A percentile compares a stretch with the other conserved stretches of the same genome.
Conservation (phyloP, 2,888 invertebrate genomes). For the Lithophane leautieri region DNA sequence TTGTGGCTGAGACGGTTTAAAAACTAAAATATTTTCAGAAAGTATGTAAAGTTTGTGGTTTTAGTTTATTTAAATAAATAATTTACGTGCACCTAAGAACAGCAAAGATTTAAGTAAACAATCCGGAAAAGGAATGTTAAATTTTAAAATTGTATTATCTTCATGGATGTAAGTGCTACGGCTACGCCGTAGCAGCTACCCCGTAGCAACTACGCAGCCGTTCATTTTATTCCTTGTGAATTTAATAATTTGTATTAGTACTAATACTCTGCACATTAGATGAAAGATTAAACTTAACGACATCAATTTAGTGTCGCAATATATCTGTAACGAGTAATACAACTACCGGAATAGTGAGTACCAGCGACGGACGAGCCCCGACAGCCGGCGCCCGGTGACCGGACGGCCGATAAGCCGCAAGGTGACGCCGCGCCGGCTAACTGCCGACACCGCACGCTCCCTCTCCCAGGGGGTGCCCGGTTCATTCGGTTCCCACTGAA, state of each 20-base stretch:
- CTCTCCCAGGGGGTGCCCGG: conserved; percentile 65
- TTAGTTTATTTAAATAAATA: not conserved
- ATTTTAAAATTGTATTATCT: not conserved
- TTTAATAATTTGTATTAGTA: conserved; percentile 36
- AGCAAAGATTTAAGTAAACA: not conserved
- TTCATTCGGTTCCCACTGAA: conserved; percentile 74
- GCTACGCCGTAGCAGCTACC: conserved; percentile 35
- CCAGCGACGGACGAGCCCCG: conserved; percentile 65
- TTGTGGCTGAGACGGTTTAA: conserved; percentile 74
- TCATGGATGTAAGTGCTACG: conserved; percentile 19
- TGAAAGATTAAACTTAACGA: conserved; percentile 62
- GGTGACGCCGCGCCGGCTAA: conserved; percentile 79
- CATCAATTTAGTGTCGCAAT: conserved; percentile 67
- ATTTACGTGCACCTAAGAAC: not conserved
- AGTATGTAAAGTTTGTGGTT: conserved; percentile 26
- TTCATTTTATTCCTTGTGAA: conserved; percentile 29
- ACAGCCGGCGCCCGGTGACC: conserved; percentile 72
- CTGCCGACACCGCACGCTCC: conserved; percentile 73
- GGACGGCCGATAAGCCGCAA: conserved; percentile 84
- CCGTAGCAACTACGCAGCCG: conserved; percentile 22
- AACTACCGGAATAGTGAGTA: conserved; percentile 53
- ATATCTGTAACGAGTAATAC: conserved; percentile 60
- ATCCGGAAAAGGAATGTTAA: not conserved
- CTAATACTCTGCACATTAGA: conserved; percentile 55
- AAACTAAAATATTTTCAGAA: conserved; percentile 73